Percentiles rank a stretch among this genome's conserved stretches.
These are phyloP conservation scores for Platalea minor DNA, from an alignment of 2,797 vertebrate species.

Conservation along the genomic window DNA sequence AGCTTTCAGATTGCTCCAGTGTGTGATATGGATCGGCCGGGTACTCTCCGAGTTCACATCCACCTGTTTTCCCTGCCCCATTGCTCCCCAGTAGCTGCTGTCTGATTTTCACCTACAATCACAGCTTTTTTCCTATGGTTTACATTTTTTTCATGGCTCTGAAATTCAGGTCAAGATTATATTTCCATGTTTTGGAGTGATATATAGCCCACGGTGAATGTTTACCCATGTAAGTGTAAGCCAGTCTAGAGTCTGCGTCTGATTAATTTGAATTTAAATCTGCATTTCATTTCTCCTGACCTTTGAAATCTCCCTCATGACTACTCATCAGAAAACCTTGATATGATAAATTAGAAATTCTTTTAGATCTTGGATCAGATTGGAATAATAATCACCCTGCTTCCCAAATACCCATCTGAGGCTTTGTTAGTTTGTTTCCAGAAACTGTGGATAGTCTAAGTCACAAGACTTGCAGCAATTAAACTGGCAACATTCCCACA, in stretches of 20 bases:
- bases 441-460: neutral
- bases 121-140: neutral
- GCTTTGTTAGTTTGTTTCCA: slow-evolving; percentile 9
- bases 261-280: slow-evolving; percentile 56
- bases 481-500: neutral
- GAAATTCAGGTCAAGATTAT: neutral
- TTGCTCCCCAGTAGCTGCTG: neutral
- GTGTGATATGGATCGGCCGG: neutral
- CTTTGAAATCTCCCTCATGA: slow-evolving; percentile 61
- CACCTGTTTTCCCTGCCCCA: neutral
- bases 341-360: slow-evolving; percentile 57
- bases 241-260: neutral
- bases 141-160: neutral
- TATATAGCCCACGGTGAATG: neutral
- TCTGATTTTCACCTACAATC: neutral
- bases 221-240: neutral
- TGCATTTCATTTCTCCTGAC: slow-evolving; percentile 60
- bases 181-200: neutral
- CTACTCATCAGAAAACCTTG: slow-evolving; percentile 48
- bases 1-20: neutral
- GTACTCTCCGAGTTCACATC: neutral
- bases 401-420: neutral
- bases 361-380: slow-evolving; percentile 51
- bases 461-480: neutral
- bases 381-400: slow-evolving; percentile 40